Conservation (phyloP, 2,888 invertebrate species). For the Athalia rosae region DNA sequence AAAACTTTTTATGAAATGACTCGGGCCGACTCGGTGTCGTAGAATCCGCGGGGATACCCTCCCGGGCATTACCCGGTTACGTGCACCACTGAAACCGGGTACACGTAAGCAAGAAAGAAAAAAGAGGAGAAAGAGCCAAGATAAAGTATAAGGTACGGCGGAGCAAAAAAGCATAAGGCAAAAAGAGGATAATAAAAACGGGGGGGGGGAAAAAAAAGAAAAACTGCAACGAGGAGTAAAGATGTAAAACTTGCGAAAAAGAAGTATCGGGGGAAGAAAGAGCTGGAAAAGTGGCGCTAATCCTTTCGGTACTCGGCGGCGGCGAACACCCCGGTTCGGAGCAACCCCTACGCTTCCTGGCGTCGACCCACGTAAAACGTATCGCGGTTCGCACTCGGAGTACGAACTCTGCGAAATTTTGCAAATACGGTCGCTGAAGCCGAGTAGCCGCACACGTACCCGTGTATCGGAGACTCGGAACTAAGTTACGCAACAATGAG, state of each 20-base stretch:
- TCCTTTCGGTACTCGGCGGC: slow-evolving; percentile 10
- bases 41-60: not conserved
- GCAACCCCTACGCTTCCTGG: slow-evolving; percentile 30
- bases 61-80: slow-evolving; percentile 8
- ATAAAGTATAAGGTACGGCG: too few species aligned
- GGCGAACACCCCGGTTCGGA: not conserved
- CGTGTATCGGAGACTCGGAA: too few species aligned
- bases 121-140: too few species aligned
- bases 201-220: slow-evolving; percentile 5
- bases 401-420: too few species aligned
- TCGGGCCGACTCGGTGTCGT: not conserved
- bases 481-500: slow-evolving; percentile 17
- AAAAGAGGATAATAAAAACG: not conserved
- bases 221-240: too few species aligned
- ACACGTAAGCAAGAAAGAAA: too few species aligned
- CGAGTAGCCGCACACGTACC: too few species aligned
- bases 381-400: too few species aligned
- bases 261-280: not conserved
- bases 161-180: too few species aligned
- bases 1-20: slow-evolving; percentile 56
- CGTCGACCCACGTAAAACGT: not conserved
- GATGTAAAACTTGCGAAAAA: too few species aligned
- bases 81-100: too few species aligned
- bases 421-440: too few species aligned
- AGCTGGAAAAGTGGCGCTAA: slow-evolving; percentile 50